Conservation (phyloP, 2,113 vertebrate genomes). For the Hypomesus transpacificus region DNA sequence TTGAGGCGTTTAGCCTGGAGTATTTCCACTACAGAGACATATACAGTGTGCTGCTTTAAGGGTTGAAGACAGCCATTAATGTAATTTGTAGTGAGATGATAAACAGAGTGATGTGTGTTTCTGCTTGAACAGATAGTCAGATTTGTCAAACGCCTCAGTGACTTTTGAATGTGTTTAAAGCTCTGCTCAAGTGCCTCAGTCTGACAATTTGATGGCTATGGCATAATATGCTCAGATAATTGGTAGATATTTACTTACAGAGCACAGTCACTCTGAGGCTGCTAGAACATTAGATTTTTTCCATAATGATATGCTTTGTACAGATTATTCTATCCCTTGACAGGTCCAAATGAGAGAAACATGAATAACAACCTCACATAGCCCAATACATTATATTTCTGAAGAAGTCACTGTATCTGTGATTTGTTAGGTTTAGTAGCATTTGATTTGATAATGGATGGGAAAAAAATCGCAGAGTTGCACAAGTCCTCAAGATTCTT, state of each 20-base stretch:
- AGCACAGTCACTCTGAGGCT: constrained; percentile 54
- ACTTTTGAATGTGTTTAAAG: constrained; percentile 72
- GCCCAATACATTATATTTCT: background rate
- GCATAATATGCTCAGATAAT: constrained; percentile 67
- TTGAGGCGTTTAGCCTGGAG: constrained; percentile 36
- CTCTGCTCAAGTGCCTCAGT: constrained; percentile 49
- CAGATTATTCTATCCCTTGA: constrained; percentile 56
- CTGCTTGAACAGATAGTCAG: constrained; percentile 69
- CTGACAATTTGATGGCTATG: constrained; percentile 68
- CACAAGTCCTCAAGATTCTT: background rate
- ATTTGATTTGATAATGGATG: background rate
- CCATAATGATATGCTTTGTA: constrained; percentile 58
- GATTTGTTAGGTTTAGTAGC: background rate
- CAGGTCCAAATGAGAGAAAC: constrained; percentile 39
- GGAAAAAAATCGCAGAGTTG: background rate
- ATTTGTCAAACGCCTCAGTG: constrained; percentile 70
- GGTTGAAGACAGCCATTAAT: constrained; percentile 66
- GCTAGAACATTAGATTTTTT: constrained; percentile 39
- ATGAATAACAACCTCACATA: background rate
- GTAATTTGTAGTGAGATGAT: constrained; percentile 72
- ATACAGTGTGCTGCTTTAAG: constrained; percentile 25
- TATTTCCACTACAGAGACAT: constrained; percentile 19
- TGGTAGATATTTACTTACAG: constrained; percentile 69
- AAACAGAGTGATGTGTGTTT: constrained; percentile 71
- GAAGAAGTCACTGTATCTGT: background rate